A percentile compares a stretch with the other conserved stretches of the same genome.
Evolutionary conservation across 2,888 invertebrate species (phyloP).

Genomic region (Carterocephalus palaemon): DNA sequence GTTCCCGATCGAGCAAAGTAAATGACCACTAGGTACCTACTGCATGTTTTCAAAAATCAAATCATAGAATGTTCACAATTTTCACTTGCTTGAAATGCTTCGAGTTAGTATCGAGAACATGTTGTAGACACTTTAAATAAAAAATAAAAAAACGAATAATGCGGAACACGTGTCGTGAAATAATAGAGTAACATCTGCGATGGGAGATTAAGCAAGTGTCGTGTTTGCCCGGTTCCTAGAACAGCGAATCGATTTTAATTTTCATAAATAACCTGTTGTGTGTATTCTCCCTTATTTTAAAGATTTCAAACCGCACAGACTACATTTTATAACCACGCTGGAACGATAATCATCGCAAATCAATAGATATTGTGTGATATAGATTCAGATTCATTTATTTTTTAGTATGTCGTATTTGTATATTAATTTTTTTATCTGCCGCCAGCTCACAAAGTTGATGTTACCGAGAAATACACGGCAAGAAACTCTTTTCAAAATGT

Average conservation of each 20-base stretch:
- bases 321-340: background rate
- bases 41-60: too few relatives aligned
- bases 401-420: too few relatives aligned
- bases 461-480: too few relatives aligned
- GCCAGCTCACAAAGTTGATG: too few relatives aligned
- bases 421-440: too few relatives aligned
- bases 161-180: conserved; percentile 66
- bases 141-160: conserved; percentile 44
- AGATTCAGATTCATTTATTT: too few relatives aligned
- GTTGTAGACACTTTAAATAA: conserved; percentile 12
- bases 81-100: background rate
- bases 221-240: conserved; percentile 57
- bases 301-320: conserved; percentile 1
- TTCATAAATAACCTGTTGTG: conserved; percentile 32
- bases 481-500: too few relatives aligned
- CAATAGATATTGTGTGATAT: too few relatives aligned
- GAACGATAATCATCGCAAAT: too few relatives aligned
- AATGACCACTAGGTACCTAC: too few relatives aligned
- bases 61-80: background rate
- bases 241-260: conserved; percentile 55
- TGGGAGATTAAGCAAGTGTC: conserved; percentile 73
- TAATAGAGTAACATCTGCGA: conserved; percentile 59
- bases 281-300: conserved; percentile 5
- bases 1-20: too few relatives aligned
- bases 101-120: conserved; percentile 7